phyloP scores from a whole-genome alignment of 1,140 invertebrate species.

The Anastatus disparis region DNA sequence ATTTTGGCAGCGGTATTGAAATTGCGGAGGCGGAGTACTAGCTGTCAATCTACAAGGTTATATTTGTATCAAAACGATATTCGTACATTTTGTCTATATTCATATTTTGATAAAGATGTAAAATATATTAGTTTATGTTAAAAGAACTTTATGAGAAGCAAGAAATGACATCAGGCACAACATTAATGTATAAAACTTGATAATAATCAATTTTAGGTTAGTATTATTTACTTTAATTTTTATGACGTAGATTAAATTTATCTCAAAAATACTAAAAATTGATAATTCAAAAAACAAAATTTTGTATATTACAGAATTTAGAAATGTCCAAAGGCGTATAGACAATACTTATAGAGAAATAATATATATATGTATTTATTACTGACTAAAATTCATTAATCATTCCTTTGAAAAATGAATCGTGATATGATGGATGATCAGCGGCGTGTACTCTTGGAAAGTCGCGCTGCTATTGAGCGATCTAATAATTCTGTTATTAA shows the following conservation, averaged over 20 bases:
- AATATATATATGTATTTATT: slow-evolving; percentile 3
- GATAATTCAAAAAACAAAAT: no score
- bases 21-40: no score
- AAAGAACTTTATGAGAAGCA: not conserved
- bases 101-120: no score
- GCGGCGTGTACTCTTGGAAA: slow-evolving; percentile 69
- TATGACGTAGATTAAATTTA: no score
- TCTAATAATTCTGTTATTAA: slow-evolving; percentile 75
- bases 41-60: no score
- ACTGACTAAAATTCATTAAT: not conserved
- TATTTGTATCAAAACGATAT: no score
- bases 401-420: slow-evolving; percentile 54
- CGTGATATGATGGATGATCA: slow-evolving; percentile 68
- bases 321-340: not conserved
- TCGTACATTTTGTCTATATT: no score
- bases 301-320: not conserved
- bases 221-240: slow-evolving; percentile 7
- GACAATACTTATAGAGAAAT: not conserved
- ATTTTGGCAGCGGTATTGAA: no score
- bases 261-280: no score
- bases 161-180: not conserved
- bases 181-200: not conserved
- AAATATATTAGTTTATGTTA: not conserved
- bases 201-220: slow-evolving; percentile 21
- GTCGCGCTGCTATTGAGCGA: slow-evolving; percentile 70